Evolutionary conservation across 2,113 vertebrate genomes (phyloP).

Genomic region (Phrynosoma platyrhinos): DNA sequence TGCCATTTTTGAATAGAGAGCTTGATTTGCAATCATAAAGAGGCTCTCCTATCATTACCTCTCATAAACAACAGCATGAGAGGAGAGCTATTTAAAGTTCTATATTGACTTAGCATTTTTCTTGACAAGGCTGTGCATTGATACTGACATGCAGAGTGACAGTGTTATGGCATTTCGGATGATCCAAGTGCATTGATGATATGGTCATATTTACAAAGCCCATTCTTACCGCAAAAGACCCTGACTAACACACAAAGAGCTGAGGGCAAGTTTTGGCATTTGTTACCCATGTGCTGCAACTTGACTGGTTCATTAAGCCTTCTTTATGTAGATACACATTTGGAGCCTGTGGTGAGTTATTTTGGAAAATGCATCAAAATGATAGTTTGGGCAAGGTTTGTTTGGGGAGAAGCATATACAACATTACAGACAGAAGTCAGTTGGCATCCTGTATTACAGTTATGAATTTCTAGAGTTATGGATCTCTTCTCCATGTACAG

Average conservation of each 20-base stretch:
- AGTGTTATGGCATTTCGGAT: slow-evolving; percentile 53
- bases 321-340: slow-evolving; percentile 59
- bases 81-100: slow-evolving; percentile 44
- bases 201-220: slow-evolving; percentile 42
- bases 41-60: neutral
- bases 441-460: neutral
- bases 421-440: neutral
- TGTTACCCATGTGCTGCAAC: slow-evolving; percentile 53
- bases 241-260: slow-evolving; percentile 66
- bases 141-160: slow-evolving; percentile 52
- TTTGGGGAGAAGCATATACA: neutral
- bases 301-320: slow-evolving; percentile 67
- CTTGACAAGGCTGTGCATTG: slow-evolving; percentile 38
- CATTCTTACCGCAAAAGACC: slow-evolving; percentile 56
- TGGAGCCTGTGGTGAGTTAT: slow-evolving; percentile 51
- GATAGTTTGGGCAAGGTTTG: slow-evolving; percentile 42
- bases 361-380: slow-evolving; percentile 49
- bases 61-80: slow-evolving; percentile 15
- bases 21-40: slow-evolving; percentile 32
- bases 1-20: neutral
- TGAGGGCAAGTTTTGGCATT: slow-evolving; percentile 69
- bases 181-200: slow-evolving; percentile 20
- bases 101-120: slow-evolving; percentile 21
- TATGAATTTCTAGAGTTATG: too few relatives aligned
- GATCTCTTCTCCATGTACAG: too few relatives aligned